These are phyloP conservation scores for Heliangelus exortis DNA, from an alignment of 2,797 vertebrate genomes.

Conservation along the genomic window DNA sequence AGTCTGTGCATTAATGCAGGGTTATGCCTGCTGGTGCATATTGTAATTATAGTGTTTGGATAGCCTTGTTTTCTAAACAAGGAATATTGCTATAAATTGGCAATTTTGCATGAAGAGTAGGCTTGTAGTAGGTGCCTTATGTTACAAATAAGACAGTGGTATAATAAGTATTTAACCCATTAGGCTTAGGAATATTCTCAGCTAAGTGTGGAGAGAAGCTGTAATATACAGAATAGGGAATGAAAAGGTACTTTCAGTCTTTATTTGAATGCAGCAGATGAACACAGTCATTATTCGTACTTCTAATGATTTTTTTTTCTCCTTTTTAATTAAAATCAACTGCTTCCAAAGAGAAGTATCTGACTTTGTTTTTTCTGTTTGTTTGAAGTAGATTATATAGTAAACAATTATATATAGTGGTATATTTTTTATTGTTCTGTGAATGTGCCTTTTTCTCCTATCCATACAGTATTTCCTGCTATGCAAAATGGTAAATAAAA, in stretches of 20 bases:
- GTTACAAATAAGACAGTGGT: conserved; percentile 71
- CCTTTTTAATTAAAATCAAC: conserved; percentile 22
- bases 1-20: conserved; percentile 82
- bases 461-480: background rate
- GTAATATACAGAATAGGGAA: background rate
- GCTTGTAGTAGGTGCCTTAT: conserved; percentile 75
- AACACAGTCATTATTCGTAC: background rate
- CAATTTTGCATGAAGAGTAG: conserved; percentile 78
- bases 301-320: background rate
- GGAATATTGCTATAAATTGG: conserved; percentile 83
- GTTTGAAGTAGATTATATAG: background rate
- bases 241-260: background rate
- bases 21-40: conserved; percentile 77
- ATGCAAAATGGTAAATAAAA: background rate
- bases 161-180: conserved; percentile 74
- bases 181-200: conserved; percentile 44
- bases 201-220: conserved; percentile 28
- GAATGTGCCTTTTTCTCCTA: background rate
- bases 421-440: background rate
- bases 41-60: conserved; percentile 86
- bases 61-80: conserved; percentile 87
- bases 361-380: background rate
- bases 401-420: background rate
- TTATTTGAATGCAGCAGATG: background rate
- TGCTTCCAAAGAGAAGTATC: background rate